phyloP scores from a whole-genome alignment of 2,888 invertebrate species.

The Sthenelais limicola region DNA sequence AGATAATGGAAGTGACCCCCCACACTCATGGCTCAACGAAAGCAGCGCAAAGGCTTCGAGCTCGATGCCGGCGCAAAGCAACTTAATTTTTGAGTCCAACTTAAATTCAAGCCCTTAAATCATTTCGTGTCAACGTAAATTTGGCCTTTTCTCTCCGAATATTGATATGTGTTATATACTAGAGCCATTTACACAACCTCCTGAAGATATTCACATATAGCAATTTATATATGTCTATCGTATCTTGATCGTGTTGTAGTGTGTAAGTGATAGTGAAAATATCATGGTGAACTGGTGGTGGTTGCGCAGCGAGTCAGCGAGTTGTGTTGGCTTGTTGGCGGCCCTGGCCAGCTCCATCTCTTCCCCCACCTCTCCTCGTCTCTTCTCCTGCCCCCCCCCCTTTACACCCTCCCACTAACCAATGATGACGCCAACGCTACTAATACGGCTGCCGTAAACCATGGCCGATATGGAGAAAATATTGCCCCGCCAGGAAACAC shows the following conservation, averaged over 20 bases:
- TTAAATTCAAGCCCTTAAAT: too few species aligned
- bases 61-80: conserved; percentile 3
- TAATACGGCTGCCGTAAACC: conserved; percentile 29
- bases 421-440: conserved; percentile 34
- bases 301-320: conserved; percentile 30
- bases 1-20: conserved; percentile 36
- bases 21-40: conserved; percentile 30
- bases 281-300: conserved; percentile 28
- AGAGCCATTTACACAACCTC: too few species aligned
- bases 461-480: conserved; percentile 31
- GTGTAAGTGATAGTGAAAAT: too few species aligned
- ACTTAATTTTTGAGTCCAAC: not conserved
- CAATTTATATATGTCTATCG: too few species aligned
- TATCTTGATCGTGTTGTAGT: too few species aligned
- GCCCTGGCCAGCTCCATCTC: conserved; percentile 19
- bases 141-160: too few species aligned
- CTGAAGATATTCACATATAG: too few species aligned
- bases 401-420: not conserved
- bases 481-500: conserved; percentile 22
- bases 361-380: not conserved
- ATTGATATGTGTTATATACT: too few species aligned
- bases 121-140: too few species aligned
- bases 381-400: conserved; percentile 8
- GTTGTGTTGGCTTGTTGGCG: conserved; percentile 39
- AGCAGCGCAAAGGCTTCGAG: not conserved